Evolutionary conservation across 2,113 vertebrate species (phyloP), one percentile per base, ranked within the genome.

Genomic region (Amblyopsis rosae): DNA sequence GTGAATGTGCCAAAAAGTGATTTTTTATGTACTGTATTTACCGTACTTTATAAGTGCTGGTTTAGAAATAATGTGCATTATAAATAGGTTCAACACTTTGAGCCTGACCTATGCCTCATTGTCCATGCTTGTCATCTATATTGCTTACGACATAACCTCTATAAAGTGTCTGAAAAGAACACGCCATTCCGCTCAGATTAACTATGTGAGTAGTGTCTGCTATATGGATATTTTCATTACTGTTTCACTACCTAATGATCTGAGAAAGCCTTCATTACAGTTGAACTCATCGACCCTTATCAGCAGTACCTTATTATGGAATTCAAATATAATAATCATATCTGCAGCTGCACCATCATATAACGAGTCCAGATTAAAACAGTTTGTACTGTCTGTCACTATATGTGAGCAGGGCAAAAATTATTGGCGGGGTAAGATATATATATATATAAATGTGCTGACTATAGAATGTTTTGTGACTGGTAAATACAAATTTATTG

Each of bases 261-360:
- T 65, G 65, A 45, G 57, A 77, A 67, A 73, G 73, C 49, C 57
- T 64, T 86, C 73, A 77, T 82, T 88, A 85, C 48, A 2, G 33
- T 1, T 0, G 59, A 35, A 57, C 72, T 67, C 49, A 9, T 32
- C 81, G 83, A 87, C 79, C 80, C 47, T 6, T 0, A 67, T 72
- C 19, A 19, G 47, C 12, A 12, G 9, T 49, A 59, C 41, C 35
- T 15, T 12, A 4, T 86, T 87, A 81, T 65, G 76, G 81, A 76
- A 87, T 69, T 84, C 78, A 15, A 72, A 73, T 67, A 1, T 15
- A 70, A 73, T 78, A 41, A 80, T 87, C 76, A 82, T 71, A 73
- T 61, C 67, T 65, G 76, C 70, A 70, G 75, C 17, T 13, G 13
- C 15, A 59, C 50, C 16, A 15, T 3, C 11, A 17, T 11, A n/a